phyloP scores from a whole-genome alignment of 2,888 invertebrate genomes.

The Magallana nippona region DNA sequence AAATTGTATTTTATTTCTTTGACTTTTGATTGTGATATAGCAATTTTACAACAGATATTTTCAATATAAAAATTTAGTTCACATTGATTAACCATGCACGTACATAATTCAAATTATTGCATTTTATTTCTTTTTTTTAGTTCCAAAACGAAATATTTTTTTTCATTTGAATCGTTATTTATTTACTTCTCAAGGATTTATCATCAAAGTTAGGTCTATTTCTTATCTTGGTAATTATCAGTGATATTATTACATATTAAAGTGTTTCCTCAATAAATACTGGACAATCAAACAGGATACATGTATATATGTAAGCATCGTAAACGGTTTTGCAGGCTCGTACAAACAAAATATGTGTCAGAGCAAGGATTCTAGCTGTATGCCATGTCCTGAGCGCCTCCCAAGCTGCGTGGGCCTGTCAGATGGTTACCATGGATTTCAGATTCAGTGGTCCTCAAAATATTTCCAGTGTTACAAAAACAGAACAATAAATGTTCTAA shows the following conservation, averaged over 20 bases:
- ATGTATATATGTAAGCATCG: too few species aligned
- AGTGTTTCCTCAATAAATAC: too few species aligned
- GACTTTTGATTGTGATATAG: too few species aligned
- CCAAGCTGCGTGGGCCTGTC: conserved; percentile 61
- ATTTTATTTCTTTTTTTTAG: too few species aligned
- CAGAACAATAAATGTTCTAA: conserved; percentile 54
- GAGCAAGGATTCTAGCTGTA: conserved; percentile 46
- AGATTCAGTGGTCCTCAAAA: conserved; percentile 53
- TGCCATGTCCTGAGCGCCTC: conserved; percentile 53
- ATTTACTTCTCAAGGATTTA: not conserved
- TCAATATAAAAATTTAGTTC: too few species aligned
- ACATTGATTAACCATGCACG: too few species aligned
- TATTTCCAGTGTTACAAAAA: conserved; percentile 59
- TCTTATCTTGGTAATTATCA: not conserved
- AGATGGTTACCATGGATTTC: conserved; percentile 53
- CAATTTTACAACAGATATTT: too few species aligned
- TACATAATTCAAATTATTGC: too few species aligned
- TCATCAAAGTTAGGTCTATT: not conserved
- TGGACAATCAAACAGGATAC: too few species aligned
- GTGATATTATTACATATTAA: not conserved
- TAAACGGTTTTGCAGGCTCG: conserved; percentile 42
- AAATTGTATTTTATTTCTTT: too few species aligned
- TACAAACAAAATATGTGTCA: conserved; percentile 55
- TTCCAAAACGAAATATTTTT: too few species aligned
- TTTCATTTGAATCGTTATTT: not conserved